phyloP scores from a whole-genome alignment of 2,113 vertebrate species.

The Sminthopsis crassicaudata region DNA sequence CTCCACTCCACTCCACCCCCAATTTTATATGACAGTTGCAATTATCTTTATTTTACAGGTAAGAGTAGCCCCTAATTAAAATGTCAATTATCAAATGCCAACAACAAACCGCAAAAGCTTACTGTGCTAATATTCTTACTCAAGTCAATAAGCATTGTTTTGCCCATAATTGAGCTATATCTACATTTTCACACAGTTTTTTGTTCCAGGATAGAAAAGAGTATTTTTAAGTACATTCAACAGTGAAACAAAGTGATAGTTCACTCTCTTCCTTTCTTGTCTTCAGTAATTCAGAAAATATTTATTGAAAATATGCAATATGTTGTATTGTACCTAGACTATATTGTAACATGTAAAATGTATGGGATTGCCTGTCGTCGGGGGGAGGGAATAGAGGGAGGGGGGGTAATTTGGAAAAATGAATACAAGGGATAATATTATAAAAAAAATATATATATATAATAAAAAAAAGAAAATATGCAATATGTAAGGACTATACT shows the following conservation, averaged over 20 bases:
- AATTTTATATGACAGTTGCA: not conserved
- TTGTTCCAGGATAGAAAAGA: not conserved
- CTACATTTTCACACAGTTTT: slow-evolving; percentile 24
- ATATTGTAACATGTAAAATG: too few species aligned
- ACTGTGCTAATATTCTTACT: not conserved
- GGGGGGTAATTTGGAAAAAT: too few species aligned
- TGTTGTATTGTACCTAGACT: too few species aligned
- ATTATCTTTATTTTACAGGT: not conserved
- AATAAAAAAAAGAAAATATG: too few species aligned
- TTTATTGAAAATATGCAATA: slow-evolving; percentile 1
- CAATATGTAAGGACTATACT: not conserved
- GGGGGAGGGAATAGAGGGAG: too few species aligned
- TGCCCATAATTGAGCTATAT: not conserved
- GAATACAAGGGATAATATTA: too few species aligned
- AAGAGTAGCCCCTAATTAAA: slow-evolving; percentile 5
- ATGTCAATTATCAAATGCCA: slow-evolving; percentile 21
- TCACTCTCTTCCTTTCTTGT: not conserved
- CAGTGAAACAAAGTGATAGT: slow-evolving; percentile 12
- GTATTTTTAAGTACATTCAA: slow-evolving; percentile 23
- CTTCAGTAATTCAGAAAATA: not conserved
- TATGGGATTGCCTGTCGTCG: too few species aligned
- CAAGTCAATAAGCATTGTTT: slow-evolving; percentile 14
- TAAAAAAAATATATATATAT: too few species aligned
- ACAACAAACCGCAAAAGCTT: not conserved
- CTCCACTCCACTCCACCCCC: too few species aligned